Evolutionary conservation across 2,888 invertebrate species (phyloP), one percentile per base, ranked within the genome.

Genomic region (Lamproptera curius): DNA sequence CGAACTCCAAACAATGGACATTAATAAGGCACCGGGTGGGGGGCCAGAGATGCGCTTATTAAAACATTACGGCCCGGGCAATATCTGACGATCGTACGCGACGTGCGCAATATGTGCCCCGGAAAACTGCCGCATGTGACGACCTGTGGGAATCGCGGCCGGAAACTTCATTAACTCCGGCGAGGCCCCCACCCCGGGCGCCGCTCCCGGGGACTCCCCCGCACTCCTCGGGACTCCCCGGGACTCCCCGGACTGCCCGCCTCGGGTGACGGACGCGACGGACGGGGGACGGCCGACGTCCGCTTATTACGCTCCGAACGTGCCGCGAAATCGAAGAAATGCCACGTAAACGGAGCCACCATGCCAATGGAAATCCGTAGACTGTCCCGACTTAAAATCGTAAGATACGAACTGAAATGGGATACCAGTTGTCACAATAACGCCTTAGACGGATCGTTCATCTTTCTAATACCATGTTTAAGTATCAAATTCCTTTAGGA

Each of bases 151-250:
- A 88, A 81, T 87, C 86, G 85, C 75, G 75, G 65, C 73, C 72
- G 82, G 84, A 88, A 88, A 88, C 88, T 88, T 88, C 88, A 88
- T 88, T 88, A 88, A 87, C 85, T 82, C 80, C 74, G 70, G 73
- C 79, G 74, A 73, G 73, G 73, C 70, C 62, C 61, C 58, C 53
- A 49, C 54, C 55, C 58, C 61, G 51, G 47, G 37, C 50, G 57
- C n/a, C 9, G 9, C 28, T 23, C 8, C n/a, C n/a, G n/a, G n/a
- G n/a, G 58, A 50, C 62, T 36, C 46, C 48, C 44, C n/a, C 37
- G 35, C 38, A 40, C 38, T 50, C 49, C 51, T 51, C 54, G 63
- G 61, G 59, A 50, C 62, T 37, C 46, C 48, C 45, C 33, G 36
- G n/a, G 36, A 37, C 40, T 9, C 40, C 26, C 46, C 28, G 33